Base-by-base conservation (phyloP, 2,888 invertebrate genomes). In the Cordilura impudica region DNA sequence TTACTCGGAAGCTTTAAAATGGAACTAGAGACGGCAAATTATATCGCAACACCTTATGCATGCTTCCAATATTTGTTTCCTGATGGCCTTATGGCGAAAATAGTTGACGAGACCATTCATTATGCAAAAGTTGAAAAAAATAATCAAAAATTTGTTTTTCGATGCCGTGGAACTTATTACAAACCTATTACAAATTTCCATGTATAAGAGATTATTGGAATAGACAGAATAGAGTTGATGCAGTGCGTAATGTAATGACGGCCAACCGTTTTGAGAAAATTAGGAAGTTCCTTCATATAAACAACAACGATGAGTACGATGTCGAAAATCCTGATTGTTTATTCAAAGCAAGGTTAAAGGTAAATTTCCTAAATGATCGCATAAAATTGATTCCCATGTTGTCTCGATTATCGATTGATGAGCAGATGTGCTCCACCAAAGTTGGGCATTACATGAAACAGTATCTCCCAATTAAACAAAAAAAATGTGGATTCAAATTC, bases 401-500 rank as follows among this genome's bases (percentile, higher is more conserved):
- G 58, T 26, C 58, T 54, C 56, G 56, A 47, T 58, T 74, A 61
- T 73, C 73, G 45, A 71, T 73, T 56, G 65, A 74, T 60, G 60
- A 69, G 39, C 76, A 54, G 35, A 54, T 66, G 49, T 66, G 66
- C 14, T 29, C 51, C 35, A 77, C 71, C 51, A 78, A 72, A 63
- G 43, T 67, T 14, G 56, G 54, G 12, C 69, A 79, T 51, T 75
- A 65, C 45, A 72, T 77, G 63, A 74, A 76, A 58, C 65, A 74
- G 35, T 77, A 81, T 43, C 60, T 53, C 7, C 76, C 79, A 47
- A 61, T 60, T 19, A 83, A 83, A 75, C 82, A 82, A 1, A 72
- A 83, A 61, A 84, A 84, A 77, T 83, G 79, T 80, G 81, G 82
- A 26, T 83, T 79, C 45, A 83, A 83, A 70, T 60, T 83, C 6